Percentiles rank a stretch among this genome's conserved stretches.
Evolutionary conservation across 2,113 vertebrate genomes (phyloP).

Genomic region (Callithrix jacchus): DNA sequence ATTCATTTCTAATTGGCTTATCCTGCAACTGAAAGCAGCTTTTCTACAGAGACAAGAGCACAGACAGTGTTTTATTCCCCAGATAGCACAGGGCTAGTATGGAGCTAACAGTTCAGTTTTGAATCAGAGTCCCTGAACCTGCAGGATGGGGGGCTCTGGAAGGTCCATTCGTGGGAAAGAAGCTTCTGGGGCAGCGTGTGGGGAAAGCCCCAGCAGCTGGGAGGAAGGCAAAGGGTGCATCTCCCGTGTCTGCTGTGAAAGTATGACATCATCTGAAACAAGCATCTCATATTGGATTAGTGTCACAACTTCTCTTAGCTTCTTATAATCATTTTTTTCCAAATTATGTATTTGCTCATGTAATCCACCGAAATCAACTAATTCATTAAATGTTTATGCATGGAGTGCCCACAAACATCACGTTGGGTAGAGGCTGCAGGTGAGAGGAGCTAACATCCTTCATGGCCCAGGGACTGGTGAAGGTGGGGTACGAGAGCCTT

Average conservation of each 20-base stretch:
- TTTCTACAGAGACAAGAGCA: neutral
- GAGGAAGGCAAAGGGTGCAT: neutral
- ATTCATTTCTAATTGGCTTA: constrained; percentile 11
- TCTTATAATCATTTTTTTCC: neutral
- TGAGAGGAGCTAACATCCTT: neutral
- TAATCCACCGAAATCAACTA: neutral
- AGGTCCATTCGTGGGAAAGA: neutral
- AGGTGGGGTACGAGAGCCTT: neutral
- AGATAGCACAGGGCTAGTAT: neutral
- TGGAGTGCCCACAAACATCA: neutral
- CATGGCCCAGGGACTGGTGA: neutral
- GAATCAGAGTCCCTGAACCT: neutral
- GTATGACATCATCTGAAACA: neutral
- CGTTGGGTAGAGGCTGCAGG: neutral
- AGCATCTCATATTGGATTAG: neutral
- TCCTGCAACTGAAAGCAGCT: neutral
- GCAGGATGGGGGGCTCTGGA: neutral
- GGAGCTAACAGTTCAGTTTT: neutral
- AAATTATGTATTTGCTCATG: neutral
- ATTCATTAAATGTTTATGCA: neutral
- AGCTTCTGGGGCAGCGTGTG: neutral
- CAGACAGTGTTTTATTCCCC: neutral
- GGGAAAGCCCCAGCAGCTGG: neutral
- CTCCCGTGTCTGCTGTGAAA: neutral
- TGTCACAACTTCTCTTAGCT: neutral